Conservation (phyloP, 1,140 invertebrate species). For the Tenebrio molitor region DNA sequence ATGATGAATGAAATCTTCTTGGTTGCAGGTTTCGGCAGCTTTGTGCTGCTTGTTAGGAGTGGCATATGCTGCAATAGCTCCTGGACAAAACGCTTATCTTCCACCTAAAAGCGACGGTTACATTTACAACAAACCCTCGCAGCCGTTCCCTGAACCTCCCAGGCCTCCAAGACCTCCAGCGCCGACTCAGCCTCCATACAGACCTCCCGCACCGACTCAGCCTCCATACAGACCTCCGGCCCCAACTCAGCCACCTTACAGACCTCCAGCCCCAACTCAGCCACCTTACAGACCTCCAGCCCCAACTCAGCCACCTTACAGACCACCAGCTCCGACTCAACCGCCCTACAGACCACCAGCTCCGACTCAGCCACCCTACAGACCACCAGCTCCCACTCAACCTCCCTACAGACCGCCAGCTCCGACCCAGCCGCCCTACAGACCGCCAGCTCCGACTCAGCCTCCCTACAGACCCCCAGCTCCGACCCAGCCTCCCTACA, state of each 20-base stretch:
- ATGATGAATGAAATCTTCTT: neutral
- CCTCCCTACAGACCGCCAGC: conserved; percentile 56
- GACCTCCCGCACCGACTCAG: conserved; percentile 51
- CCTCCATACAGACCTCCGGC: conserved; percentile 58
- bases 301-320: conserved; percentile 53
- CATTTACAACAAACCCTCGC: conserved; percentile 71
- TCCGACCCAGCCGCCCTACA: conserved; percentile 53
- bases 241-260: conserved; percentile 51
- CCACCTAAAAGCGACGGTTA: conserved; percentile 70
- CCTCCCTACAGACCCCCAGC: conserved; percentile 58
- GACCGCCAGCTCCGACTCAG: conserved; percentile 48
- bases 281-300: conserved; percentile 53
- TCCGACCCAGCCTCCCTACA: conserved; percentile 51
- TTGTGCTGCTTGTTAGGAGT: conserved; percentile 65
- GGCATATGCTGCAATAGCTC: conserved; percentile 64
- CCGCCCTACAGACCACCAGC: conserved; percentile 57
- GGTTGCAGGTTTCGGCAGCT: conserved; percentile 63
- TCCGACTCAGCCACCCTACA: conserved; percentile 50
- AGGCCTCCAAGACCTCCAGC: conserved; percentile 51
- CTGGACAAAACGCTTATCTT: conserved; percentile 74
- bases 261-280: conserved; percentile 45
- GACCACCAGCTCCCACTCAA: conserved; percentile 39
- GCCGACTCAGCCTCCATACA: conserved; percentile 52
- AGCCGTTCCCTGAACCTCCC: conserved; percentile 69
- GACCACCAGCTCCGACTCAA: conserved; percentile 51